These are phyloP conservation scores for Rhincodon typus DNA, from an alignment of 2,797 vertebrate species.

Conservation along the genomic window DNA sequence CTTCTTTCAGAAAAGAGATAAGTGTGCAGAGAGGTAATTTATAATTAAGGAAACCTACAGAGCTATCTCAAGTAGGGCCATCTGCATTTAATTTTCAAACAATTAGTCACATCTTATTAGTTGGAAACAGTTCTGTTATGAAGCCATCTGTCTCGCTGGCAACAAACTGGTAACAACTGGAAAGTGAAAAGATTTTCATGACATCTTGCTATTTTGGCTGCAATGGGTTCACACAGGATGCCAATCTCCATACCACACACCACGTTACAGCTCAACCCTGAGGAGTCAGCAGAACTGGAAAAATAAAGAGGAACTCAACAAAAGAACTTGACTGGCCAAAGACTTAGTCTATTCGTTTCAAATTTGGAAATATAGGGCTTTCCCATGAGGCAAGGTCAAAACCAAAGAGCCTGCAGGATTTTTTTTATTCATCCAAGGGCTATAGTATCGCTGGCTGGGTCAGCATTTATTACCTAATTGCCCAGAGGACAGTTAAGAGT, in stretches of 20 bases:
- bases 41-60: conserved; percentile 27
- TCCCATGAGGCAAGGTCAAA: background rate
- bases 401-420: too few relatives aligned
- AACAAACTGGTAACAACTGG: background rate
- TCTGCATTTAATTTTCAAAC: conserved; percentile 56
- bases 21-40: background rate
- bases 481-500: too few relatives aligned
- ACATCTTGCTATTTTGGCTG: background rate
- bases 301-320: background rate
- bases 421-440: too few relatives aligned
- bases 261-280: too few relatives aligned
- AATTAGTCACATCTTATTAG: conserved; percentile 62
- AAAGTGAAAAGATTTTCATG: background rate
- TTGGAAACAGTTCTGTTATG: conserved; percentile 50
- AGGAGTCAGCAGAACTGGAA: background rate
- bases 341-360: background rate
- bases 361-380: background rate
- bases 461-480: too few relatives aligned
- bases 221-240: background rate
- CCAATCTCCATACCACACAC: background rate
- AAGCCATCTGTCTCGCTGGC: conserved; percentile 49
- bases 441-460: too few relatives aligned
- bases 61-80: conserved; percentile 42
- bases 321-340: background rate
- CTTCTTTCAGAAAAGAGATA: background rate